Evolutionary conservation across 2,113 vertebrate genomes (phyloP), one percentile per base, ranked within the genome.

Genomic region (Geococcyx californianus): DNA sequence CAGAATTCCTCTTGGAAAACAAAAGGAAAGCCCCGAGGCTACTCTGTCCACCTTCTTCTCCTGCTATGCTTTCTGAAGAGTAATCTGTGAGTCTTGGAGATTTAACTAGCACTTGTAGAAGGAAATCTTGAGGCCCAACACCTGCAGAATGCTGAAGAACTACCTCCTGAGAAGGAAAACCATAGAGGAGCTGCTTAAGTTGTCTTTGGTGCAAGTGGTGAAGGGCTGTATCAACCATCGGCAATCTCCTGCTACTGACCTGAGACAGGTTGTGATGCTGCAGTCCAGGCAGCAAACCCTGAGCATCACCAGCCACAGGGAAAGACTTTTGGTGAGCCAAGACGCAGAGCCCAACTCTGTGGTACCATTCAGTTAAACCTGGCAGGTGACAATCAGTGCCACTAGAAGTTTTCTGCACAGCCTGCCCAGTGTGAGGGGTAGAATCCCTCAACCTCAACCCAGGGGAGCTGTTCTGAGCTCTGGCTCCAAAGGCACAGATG

Each of bases 261-360:
- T 5, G 33, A 56, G 45, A 60, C 28, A 20, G 70, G n/a, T 15
- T 47, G 60, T 2, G 4, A 17, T 0, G 4, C 47, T 58, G 38
- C 25, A 4, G 23, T 34, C 20, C 14, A 55, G 47, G 29, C 38
- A 59, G 68, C 81, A 59, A 21, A 13, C 33, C 14, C 47, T 3
- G n/a, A 68, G 54, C 44, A 73, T 6, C 64, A 69, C 21, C 5
- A 2, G 17, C 3, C 0, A 0, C 1, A 0, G 8, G 7, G 16
- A 23, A 66, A 73, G 36, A 31, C 5, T 67, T 62, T 54, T 40
- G 17, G 15, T 70, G 25, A 66, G 36, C 26, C 42, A 55, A 76
- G 83, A 85, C 7, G 42, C 44, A 58, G 89, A 67, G 19, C 36
- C 24, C 11, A 5, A 54, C 34, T 13, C 34, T 47, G 13, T 20